phyloP scores from a whole-genome alignment of 2,888 invertebrate species.

The Sicus ferrugineus region DNA sequence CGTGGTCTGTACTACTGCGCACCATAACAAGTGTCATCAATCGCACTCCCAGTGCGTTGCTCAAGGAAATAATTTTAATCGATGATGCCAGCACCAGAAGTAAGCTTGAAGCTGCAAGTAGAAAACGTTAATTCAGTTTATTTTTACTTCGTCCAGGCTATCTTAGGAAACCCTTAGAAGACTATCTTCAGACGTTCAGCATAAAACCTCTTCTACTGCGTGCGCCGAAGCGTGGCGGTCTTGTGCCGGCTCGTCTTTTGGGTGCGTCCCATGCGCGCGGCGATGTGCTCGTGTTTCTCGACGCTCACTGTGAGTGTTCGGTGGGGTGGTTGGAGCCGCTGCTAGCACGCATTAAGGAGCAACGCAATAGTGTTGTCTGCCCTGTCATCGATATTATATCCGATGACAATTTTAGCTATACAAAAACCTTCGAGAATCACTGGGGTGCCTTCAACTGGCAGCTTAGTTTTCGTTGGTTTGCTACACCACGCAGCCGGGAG shows the following conservation, averaged over 20 bases:
- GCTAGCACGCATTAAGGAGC: conserved; percentile 67
- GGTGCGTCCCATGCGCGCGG: conserved; percentile 79
- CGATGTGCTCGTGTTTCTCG: conserved; percentile 88
- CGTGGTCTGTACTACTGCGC: conserved; percentile 94
- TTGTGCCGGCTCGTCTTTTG: conserved; percentile 82
- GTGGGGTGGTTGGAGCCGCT: conserved; percentile 82
- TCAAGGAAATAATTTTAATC: conserved; percentile 86
- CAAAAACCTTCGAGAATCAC: conserved; percentile 87
- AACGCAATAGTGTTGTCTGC: conserved; percentile 58
- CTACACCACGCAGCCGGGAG: conserved; percentile 45
- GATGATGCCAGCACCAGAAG: conserved; percentile 90
- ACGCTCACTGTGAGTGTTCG: conserved; percentile 96
- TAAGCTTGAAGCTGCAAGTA: conserved; percentile 56
- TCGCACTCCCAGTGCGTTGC: conserved; percentile 79
- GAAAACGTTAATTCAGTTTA: not conserved
- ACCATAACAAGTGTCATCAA: conserved; percentile 94
- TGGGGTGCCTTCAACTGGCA: conserved; percentile 99
- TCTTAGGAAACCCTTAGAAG: conserved; percentile 71
- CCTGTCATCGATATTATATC: conserved; percentile 95
- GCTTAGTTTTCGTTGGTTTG: conserved; percentile 76
- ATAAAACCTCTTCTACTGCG: conserved; percentile 74
- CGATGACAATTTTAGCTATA: conserved; percentile 95
- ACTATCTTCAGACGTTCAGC: conserved; percentile 71
- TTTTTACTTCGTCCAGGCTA: conserved; percentile 66
- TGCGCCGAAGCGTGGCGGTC: conserved; percentile 74